Conservation (phyloP, 2,113 vertebrate species). For the Isurus oxyrinchus region DNA sequence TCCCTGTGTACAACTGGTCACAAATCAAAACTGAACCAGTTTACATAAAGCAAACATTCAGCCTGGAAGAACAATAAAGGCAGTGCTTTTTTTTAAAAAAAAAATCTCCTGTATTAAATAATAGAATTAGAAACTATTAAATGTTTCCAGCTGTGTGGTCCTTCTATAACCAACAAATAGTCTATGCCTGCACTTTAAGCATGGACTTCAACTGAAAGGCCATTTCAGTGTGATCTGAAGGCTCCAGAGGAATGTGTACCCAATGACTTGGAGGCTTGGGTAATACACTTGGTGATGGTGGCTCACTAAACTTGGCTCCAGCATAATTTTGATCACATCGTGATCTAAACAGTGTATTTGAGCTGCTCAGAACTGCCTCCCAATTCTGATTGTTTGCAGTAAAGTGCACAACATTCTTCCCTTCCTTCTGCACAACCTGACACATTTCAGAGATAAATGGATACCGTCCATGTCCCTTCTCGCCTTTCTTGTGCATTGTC, state of each 20-base stretch:
- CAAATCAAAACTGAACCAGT: background rate
- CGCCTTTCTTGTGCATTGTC: slow-evolving; percentile 68
- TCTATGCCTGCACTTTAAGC: slow-evolving; percentile 90
- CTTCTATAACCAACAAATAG: background rate
- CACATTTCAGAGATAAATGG: slow-evolving; percentile 66
- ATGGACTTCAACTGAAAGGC: slow-evolving; percentile 95
- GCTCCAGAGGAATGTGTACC: slow-evolving; percentile 78
- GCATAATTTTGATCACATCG: slow-evolving; percentile 83
- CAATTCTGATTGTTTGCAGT: slow-evolving; percentile 68
- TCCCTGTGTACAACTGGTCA: background rate
- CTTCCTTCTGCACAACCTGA: slow-evolving; percentile 81
- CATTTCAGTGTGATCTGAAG: slow-evolving; percentile 85
- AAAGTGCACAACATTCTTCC: slow-evolving; percentile 62
- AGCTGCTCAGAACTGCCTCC: slow-evolving; percentile 69
- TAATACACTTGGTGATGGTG: slow-evolving; percentile 88
- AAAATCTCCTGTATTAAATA: background rate
- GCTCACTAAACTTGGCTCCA: slow-evolving; percentile 95
- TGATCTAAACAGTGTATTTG: slow-evolving; percentile 67
- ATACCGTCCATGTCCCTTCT: slow-evolving; percentile 61
- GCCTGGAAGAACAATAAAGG: background rate
- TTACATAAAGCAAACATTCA: background rate
- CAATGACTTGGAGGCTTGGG: slow-evolving; percentile 94
- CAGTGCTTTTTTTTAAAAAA: background rate
- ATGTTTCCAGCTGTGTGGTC: background rate
- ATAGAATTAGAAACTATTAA: background rate